Base-by-base conservation (phyloP, 2,888 invertebrate genomes). In the Lasiommata megera region DNA sequence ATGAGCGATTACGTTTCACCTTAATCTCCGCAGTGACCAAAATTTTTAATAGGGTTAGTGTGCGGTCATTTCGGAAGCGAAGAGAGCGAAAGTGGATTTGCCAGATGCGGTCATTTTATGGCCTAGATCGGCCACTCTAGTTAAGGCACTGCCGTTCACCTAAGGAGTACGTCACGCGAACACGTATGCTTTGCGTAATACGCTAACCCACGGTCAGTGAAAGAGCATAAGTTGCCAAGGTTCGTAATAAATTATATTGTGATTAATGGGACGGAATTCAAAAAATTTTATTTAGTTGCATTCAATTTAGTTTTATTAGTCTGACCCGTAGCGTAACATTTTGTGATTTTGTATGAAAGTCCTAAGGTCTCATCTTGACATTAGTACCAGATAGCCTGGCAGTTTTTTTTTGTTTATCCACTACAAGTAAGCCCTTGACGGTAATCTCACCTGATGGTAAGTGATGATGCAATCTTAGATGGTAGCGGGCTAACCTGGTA, bases 1-100 rank as follows among this genome's bases (percentile, higher is more conserved):
- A 47, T 47, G 6, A n/a, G 11, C 17, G 46, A 31, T 36, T 36
- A 48, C 34, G 31, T 18, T 18, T 48, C 43, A 8, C 12, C 43
- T 43, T 43, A 43, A 46, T 46, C 29, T 31, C 31, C 9, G 29
- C 9, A 46, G 29, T 55, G 23, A 40, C 51, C 51, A 56, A 47
- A 40, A 55, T 14, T 46, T 23, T 56, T 65, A 68, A 70, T 70
- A 70, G 68, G 71, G 67, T 72, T 71, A 74, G 65, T 64, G 53
- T 65, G 69, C 66, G 73, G 71, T 71, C 69, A 63, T 68, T 58
- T 71, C 67, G 54, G 61, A 73, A 62, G 72, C 77, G 71, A 82
- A 62, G 72, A 78, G 71, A 82, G 82, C 74, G 86, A 84, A 85
- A 85, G 85, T 84, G 72, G 80, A 78, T 72, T 78, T 67, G 66